These are phyloP conservation scores for Meriones psammophilus DNA, from an alignment of 2,797 vertebrate genomes.

Conservation along the genomic window DNA sequence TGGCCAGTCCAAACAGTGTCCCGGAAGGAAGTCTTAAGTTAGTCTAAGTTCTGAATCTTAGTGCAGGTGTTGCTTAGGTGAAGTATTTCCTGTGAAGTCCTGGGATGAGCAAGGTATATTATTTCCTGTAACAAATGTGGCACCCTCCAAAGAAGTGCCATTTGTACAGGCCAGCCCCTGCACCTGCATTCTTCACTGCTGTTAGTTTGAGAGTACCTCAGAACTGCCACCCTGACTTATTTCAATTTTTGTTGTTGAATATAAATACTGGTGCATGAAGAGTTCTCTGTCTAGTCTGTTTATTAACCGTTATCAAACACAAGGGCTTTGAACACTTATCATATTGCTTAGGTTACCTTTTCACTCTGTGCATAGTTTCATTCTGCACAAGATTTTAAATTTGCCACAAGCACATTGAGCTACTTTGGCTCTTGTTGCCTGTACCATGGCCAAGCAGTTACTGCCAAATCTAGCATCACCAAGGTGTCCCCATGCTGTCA, in stretches of 20 bases:
- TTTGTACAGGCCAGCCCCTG: not conserved
- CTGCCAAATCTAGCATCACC: not conserved
- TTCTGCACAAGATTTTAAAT: not conserved
- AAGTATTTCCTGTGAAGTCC: not conserved
- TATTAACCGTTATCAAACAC: not conserved
- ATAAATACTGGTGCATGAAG: not conserved
- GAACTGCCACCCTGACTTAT: not conserved
- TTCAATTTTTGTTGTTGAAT: not conserved
- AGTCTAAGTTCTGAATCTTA: not conserved
- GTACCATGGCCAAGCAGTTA: not conserved
- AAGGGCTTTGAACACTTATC: not conserved
- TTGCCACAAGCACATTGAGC: not conserved
- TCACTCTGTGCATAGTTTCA: not conserved
- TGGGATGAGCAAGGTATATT: not conserved
- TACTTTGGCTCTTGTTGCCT: not conserved
- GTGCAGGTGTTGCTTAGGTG: not conserved
- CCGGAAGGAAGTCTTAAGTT: not conserved
- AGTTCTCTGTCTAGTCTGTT: not conserved
- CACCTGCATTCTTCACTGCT: fast-evolving
- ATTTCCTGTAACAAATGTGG: not conserved
- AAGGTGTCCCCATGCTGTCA: not conserved
- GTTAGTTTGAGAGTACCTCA: not conserved
- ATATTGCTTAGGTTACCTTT: not conserved
- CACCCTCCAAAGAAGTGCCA: not conserved
- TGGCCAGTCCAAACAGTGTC: not conserved